Conservation (phyloP, 2,888 invertebrate species). For the Troglohyphantes excavatus region DNA sequence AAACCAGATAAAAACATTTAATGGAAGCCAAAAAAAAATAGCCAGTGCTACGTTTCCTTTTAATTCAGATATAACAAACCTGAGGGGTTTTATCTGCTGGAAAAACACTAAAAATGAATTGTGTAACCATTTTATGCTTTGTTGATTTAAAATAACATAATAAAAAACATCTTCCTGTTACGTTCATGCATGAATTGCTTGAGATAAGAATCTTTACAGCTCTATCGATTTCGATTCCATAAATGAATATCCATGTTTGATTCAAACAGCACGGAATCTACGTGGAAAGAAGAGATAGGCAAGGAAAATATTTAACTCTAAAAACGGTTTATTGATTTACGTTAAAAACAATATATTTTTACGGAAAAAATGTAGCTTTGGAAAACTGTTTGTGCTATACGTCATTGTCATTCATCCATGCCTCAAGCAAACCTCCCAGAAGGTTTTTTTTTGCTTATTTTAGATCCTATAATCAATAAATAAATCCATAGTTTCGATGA, state of each 20-base stretch:
- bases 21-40: too few relatives aligned
- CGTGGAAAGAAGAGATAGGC: background rate
- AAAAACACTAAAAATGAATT: too few relatives aligned
- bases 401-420: constrained; percentile 15
- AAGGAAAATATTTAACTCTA: background rate
- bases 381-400: background rate
- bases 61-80: too few relatives aligned
- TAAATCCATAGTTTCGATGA: constrained; percentile 4
- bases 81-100: too few relatives aligned
- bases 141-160: too few relatives aligned
- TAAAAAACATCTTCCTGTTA: too few relatives aligned
- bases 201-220: background rate
- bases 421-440: background rate
- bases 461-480: background rate
- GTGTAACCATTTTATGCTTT: too few relatives aligned
- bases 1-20: too few relatives aligned
- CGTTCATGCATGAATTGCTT: too few relatives aligned
- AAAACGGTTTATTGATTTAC: constrained; percentile 19
- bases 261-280: background rate
- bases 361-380: background rate
- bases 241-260: constrained; percentile 28
- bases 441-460: background rate
- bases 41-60: too few relatives aligned
- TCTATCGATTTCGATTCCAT: background rate
- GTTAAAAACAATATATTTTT: constrained; percentile 16